Base-by-base conservation (phyloP, 2,113 vertebrate species). In the Hemichromis elongatus region DNA sequence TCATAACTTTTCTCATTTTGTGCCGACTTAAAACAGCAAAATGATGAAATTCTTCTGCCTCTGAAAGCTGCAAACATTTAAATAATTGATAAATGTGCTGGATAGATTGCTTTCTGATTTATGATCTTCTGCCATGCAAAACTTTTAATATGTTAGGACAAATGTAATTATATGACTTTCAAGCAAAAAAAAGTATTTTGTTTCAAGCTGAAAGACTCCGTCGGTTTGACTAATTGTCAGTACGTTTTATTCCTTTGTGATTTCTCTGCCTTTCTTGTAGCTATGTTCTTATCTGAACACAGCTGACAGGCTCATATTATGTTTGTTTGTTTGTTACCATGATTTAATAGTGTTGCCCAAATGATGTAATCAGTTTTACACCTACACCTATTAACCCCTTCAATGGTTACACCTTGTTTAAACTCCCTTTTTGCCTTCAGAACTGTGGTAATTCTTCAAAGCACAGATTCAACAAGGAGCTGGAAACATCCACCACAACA, bases 261-360 rank as follows among this genome's bases (percentile, higher is more conserved):
- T 26, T 70, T 70, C 66, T 18, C 21, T 14, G 37, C 1, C n/a
- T 14, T 26, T 68, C 37, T 68, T 68, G 21, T 9, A 45, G 16
- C 37, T 45, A 45, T 13, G 16, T 9, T 70, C 21, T 1, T 42
- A 70, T 10, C 13, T 16, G 37, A 70, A 26, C 66, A 70, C 21
- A 45, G n/a, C n/a, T 24, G 63, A 70, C 1, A 5, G 37, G 63
- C 63, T 26, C 63, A 70, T 70, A 70, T 42, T 68, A 21, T 68
- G 2, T 8, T 5, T 9, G 24, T 0, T 7, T 35, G 42, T 68
- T 68, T n/a, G n/a, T n/a, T 3, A 42, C 63, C 1, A 2, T 9
- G 37, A 26, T 24, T 26, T 70, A 70, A 26, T 45, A 70, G 63
- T 45, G 37, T 70, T 70, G 21, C 37, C 37, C 37, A 45, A 70